Base-by-base conservation (phyloP, 2,888 invertebrate genomes). In the Vandiemenella viatica region DNA sequence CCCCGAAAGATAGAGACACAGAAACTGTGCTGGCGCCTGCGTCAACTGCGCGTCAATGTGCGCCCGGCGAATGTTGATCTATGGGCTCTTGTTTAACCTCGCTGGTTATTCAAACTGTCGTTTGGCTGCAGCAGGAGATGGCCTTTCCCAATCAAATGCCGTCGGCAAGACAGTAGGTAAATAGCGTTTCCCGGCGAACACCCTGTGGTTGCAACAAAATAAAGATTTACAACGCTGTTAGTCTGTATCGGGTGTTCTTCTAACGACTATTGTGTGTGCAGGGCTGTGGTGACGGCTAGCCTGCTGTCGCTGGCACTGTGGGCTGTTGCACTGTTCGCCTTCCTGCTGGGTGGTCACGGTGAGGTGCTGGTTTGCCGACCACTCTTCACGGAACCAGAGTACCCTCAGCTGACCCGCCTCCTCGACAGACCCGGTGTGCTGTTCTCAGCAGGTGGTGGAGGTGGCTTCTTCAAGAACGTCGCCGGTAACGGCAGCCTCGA, bases 291-390 rank as follows among this genome's bases (percentile, higher is more conserved):
- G 43, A 68, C 76, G 63, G 67, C 76, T 57, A 75, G 75, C 58
- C 57, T 79, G 46, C 63, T 74, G 38, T 77, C 79, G 19, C 64
- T 79, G 13, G 62, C 72, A 49, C 63, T 80, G 45, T 82, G 81
- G 81, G 60, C 65, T 23, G 64, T 76, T 53, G 70, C 77, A 53
- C 70, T 75, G 46, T 65, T 69, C 10, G 65, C 73, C 10, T 73
- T 81, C 54, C 66, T 79, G 22, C 62, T 79, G 45, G 76, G 80
- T 15, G 78, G 76, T 16, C 80, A 82, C 59, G 76, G 76, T 15
- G 77, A 80, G 65, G 74, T 77, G 49, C 75, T 83, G 58, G 66
- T 85, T 1, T 87, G 86, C 58, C 77, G 80, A 49, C 78, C 83
- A 0, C 67, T 87, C 37, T 78, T 81, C 68, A 80, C 77, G 54